A percentile compares a stretch with the other conserved stretches of the same genome.
Evolutionary conservation across 37 sponge, comb jelly and placozoan species (phyloP).

Genomic region (Bolinopsis microptera): DNA sequence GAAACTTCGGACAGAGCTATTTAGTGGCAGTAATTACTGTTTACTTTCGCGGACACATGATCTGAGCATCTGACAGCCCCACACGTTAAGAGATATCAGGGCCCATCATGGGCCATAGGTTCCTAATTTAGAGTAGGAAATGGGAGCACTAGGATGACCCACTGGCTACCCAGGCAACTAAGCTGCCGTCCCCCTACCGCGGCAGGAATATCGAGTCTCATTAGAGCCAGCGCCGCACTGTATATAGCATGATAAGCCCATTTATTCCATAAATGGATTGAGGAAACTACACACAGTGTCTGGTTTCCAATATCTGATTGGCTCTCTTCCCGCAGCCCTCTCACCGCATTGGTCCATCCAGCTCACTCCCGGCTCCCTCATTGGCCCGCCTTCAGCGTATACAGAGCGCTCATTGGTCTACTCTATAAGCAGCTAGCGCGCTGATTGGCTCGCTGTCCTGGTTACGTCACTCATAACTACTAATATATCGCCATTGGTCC

Average conservation of each 20-base stretch:
- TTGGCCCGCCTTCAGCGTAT: neutral
- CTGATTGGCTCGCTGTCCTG: constrained; percentile 30
- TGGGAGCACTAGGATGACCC: neutral
- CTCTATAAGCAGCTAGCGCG: neutral
- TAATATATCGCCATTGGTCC: constrained; percentile 63
- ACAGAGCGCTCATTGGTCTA: neutral
- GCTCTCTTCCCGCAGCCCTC: neutral
- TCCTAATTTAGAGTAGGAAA: neutral
- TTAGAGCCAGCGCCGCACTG: constrained; percentile 19
- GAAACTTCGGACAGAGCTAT: neutral
- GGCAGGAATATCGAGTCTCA: neutral
- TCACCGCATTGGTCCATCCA: constrained; percentile 6
- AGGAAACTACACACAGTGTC: constrained; percentile 48
- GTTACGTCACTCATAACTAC: neutral
- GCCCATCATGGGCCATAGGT: neutral
- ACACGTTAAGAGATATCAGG: neutral
- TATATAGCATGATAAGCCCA: constrained; percentile 32
- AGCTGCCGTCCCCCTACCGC: neutral
- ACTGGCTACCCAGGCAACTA: neutral
- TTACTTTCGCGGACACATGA: neutral
- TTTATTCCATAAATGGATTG: constrained; percentile 61
- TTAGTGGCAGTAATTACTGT: neutral
- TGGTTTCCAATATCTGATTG: constrained; percentile 20
- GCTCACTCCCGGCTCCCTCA: constrained; percentile 12
- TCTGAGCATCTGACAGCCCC: neutral